Percentiles rank a stretch among this genome's conserved stretches.
Conservation (phyloP, 2,113 vertebrate species). For the Hoplias malabaricus region DNA sequence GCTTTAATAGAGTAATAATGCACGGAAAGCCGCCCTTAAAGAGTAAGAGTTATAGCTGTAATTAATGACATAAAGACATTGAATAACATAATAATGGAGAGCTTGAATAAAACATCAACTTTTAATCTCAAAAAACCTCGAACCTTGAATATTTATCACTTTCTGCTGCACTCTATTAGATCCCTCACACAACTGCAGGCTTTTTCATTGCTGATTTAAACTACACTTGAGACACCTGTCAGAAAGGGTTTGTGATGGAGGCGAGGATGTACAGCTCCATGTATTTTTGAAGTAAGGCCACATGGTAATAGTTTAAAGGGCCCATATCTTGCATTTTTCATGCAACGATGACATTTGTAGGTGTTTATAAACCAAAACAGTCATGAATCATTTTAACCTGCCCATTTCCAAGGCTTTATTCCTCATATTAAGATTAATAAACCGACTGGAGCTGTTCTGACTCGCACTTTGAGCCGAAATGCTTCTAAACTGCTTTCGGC, state of each 20-base stretch:
- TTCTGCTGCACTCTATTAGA: neutral
- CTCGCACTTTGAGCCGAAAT: too few relatives aligned
- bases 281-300: neutral
- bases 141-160: neutral
- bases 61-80: neutral
- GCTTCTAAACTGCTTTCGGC: too few relatives aligned
- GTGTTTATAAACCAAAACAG: too few relatives aligned
- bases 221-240: neutral
- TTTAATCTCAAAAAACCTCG: neutral
- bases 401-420: too few relatives aligned
- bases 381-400: too few relatives aligned
- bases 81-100: neutral
- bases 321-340: too few relatives aligned
- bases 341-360: too few relatives aligned
- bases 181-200: neutral
- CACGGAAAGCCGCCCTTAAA: neutral
- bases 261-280: neutral
- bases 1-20: neutral
- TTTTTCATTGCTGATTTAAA: neutral
- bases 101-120: neutral
- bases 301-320: too few relatives aligned
- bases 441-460: too few relatives aligned
- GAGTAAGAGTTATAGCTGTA: neutral
- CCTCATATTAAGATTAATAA: too few relatives aligned
- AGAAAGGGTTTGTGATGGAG: neutral